Percentiles rank a stretch among this genome's conserved stretches.
Conservation (phyloP, 2,888 invertebrate genomes). For the Uloborus plumipes region DNA sequence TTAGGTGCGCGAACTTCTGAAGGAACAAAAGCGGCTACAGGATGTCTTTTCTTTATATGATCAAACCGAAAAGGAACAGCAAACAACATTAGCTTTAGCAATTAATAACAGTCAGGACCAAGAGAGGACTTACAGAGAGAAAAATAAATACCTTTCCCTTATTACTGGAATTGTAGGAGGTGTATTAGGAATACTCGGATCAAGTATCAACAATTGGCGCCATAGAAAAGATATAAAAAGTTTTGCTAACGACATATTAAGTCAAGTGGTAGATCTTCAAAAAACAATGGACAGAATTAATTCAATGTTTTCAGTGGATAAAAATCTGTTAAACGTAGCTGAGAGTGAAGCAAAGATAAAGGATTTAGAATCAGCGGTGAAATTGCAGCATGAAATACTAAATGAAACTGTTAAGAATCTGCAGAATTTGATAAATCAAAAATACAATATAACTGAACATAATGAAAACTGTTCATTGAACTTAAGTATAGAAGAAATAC, state of each 20-base stretch:
- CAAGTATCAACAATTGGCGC: conserved; percentile 52
- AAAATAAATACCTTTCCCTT: conserved; percentile 50
- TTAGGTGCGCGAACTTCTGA: conserved; percentile 49
- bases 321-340: not conserved
- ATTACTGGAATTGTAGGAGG: conserved; percentile 50
- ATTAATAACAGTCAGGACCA: conserved; percentile 56
- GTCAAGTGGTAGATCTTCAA: conserved; percentile 29
- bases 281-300: conserved; percentile 20
- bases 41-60: conserved; percentile 35
- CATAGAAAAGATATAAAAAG: conserved; percentile 50
- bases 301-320: not conserved
- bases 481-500: conserved; percentile 8
- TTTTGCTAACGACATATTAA: conserved; percentile 33
- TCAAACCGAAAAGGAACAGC: conserved; percentile 44
- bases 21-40: conserved; percentile 42
- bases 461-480: not conserved
- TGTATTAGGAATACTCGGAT: conserved; percentile 38
- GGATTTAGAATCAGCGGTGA: conserved; percentile 7
- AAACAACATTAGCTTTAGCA: conserved; percentile 36
- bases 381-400: conserved; percentile 19
- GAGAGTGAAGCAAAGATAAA: not conserved
- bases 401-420: conserved; percentile 12
- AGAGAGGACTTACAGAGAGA: conserved; percentile 52
- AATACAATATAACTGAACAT: not conserved
- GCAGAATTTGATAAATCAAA: conserved; percentile 20